phyloP scores from a whole-genome alignment of 2,113 vertebrate species.

The Ailuropoda melanoleuca region DNA sequence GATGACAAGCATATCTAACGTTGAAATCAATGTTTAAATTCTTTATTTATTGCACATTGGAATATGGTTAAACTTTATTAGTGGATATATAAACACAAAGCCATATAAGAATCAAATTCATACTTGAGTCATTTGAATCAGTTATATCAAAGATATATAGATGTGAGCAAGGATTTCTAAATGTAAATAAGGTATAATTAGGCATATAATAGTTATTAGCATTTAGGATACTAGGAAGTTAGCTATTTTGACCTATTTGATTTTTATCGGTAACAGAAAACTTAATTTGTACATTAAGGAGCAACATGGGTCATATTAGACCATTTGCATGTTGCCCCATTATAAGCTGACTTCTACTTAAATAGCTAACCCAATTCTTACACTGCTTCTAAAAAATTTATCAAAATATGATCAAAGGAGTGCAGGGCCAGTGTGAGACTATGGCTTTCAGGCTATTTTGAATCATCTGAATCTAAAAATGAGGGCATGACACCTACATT shows the following conservation, averaged over 20 bases:
- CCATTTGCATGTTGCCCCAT: not conserved
- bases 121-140: not conserved
- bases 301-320: not conserved
- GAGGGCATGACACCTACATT: not conserved
- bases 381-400: slow-evolving; percentile 47
- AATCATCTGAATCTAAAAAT: slow-evolving; percentile 70
- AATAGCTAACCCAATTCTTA: slow-evolving; percentile 44
- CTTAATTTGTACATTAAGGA: slow-evolving; percentile 34
- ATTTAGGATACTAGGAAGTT: slow-evolving; percentile 34
- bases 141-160: slow-evolving; percentile 27
- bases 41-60: not conserved
- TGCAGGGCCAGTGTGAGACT: not conserved
- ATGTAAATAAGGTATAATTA: not conserved
- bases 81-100: not conserved
- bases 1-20: not conserved
- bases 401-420: slow-evolving; percentile 67
- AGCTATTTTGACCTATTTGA: slow-evolving; percentile 59
- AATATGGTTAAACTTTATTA: not conserved
- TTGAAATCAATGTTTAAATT: not conserved
- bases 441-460: slow-evolving; percentile 32
- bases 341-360: slow-evolving; percentile 57
- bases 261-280: slow-evolving; percentile 46
- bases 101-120: not conserved
- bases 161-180: slow-evolving; percentile 9
- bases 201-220: not conserved